phyloP scores from a whole-genome alignment of 2,113 vertebrate species.

The Verasper variegatus region DNA sequence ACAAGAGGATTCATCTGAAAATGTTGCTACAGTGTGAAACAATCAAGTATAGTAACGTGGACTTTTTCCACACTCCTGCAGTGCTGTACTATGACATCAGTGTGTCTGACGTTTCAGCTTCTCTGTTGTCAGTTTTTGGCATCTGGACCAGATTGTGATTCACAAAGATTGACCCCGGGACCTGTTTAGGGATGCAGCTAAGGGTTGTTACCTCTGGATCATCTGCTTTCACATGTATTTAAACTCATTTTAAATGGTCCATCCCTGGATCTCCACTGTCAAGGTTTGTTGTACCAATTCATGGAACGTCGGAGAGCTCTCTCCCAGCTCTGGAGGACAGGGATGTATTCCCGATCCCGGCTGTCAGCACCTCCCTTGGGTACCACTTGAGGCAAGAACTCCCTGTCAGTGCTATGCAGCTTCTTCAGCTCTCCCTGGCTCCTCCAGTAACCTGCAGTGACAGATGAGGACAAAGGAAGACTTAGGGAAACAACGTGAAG shows the following conservation, averaged over 20 bases:
- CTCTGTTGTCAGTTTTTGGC: not conserved
- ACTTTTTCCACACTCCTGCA: not conserved
- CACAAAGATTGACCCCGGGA: too few species aligned
- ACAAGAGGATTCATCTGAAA: not conserved
- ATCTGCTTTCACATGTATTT: too few species aligned
- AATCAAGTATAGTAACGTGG: not conserved
- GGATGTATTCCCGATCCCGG: constrained; percentile 74
- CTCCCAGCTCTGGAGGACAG: constrained; percentile 88
- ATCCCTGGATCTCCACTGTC: constrained; percentile 26
- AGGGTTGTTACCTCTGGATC: too few species aligned
- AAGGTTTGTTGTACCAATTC: constrained; percentile 87
- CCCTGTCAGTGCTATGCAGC: constrained; percentile 81
- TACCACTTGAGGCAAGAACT: constrained; percentile 85
- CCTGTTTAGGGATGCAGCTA: too few species aligned
- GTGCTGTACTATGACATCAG: not conserved
- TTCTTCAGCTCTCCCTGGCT: constrained; percentile 90
- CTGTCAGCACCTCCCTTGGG: not conserved
- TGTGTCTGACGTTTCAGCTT: not conserved
- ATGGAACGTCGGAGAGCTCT: constrained; percentile 87
- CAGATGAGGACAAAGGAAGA: not conserved
- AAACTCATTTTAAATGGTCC: not conserved
- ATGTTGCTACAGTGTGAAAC: not conserved
- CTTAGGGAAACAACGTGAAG: too few species aligned
- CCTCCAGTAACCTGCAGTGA: constrained; percentile 89
- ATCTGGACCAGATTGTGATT: not conserved